These are phyloP conservation scores for Galeruca laticollis DNA, from an alignment of 2,888 invertebrate species.

Conservation along the genomic window DNA sequence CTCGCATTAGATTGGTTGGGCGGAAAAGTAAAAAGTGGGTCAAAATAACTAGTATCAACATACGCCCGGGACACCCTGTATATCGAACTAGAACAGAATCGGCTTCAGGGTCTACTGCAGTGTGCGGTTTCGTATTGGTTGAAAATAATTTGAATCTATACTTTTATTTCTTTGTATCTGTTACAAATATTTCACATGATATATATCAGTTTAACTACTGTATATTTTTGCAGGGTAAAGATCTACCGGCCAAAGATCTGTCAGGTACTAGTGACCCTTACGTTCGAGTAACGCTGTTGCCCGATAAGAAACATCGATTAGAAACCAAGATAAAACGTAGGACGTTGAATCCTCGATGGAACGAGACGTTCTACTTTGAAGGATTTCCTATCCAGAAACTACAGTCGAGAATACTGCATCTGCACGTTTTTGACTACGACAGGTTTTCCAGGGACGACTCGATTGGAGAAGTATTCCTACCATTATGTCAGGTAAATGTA, in stretches of 20 bases:
- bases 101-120: too few species aligned
- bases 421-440: slow-evolving; percentile 95
- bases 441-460: slow-evolving; percentile 94
- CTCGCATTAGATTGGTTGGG: too few species aligned
- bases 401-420: slow-evolving; percentile 89
- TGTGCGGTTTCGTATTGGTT: too few species aligned
- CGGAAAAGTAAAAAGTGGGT: too few species aligned
- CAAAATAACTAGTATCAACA: too few species aligned
- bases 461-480: slow-evolving; percentile 92
- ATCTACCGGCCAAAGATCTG: slow-evolving; percentile 92
- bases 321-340: slow-evolving; percentile 94
- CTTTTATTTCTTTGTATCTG: too few species aligned
- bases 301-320: slow-evolving; percentile 91
- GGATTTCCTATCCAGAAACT: slow-evolving; percentile 94
- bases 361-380: slow-evolving; percentile 95
- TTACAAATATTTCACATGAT: too few species aligned
- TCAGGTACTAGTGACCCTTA: slow-evolving; percentile 94
- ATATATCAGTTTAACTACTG: too few species aligned
- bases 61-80: too few species aligned
- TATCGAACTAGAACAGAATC: too few species aligned
- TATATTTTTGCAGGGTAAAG: slow-evolving; percentile 80
- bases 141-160: too few species aligned
- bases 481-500: slow-evolving; percentile 84
- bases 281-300: slow-evolving; percentile 88
- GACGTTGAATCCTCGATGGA: slow-evolving; percentile 92